Evolutionary conservation across 2,113 vertebrate genomes (phyloP).

Genomic region (Chionodraco myersi): DNA sequence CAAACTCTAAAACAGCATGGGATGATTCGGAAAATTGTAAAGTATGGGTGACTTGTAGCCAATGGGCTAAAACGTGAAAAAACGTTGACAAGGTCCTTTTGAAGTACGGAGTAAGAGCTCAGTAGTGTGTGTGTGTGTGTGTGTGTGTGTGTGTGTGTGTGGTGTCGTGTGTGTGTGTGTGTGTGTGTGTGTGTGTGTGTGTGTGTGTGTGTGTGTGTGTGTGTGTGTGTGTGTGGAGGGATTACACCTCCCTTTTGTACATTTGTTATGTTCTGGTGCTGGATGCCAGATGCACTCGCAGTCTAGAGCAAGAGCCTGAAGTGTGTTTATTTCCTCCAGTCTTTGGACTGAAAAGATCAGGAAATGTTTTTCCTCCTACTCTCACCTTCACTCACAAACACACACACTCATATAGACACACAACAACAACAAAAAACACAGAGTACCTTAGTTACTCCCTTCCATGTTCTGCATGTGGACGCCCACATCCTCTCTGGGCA

Average conservation of each 20-base stretch:
- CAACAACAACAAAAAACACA: not conserved
- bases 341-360: constrained; percentile 76
- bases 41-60: constrained; percentile 37
- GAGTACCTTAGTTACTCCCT: constrained; percentile 28
- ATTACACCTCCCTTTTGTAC: constrained; percentile 54
- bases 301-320: constrained; percentile 45
- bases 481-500: constrained; percentile 53
- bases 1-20: constrained; percentile 22
- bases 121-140: constrained; percentile 4
- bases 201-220: constrained; percentile 5
- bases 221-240: constrained; percentile 6
- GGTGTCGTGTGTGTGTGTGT: not conserved
- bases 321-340: constrained; percentile 73
- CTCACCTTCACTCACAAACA: constrained; percentile 54
- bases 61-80: constrained; percentile 44
- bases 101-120: constrained; percentile 40
- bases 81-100: constrained; percentile 33
- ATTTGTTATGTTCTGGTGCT: constrained; percentile 66
- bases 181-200: constrained; percentile 12
- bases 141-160: constrained; percentile 5
- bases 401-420: not conserved
- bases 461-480: constrained; percentile 24
- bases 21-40: constrained; percentile 42
- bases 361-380: constrained; percentile 71
- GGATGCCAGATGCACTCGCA: constrained; percentile 62